These are phyloP conservation scores for Wasmannia auropunctata DNA, from an alignment of 1,140 invertebrate genomes.

Conservation along the genomic window DNA sequence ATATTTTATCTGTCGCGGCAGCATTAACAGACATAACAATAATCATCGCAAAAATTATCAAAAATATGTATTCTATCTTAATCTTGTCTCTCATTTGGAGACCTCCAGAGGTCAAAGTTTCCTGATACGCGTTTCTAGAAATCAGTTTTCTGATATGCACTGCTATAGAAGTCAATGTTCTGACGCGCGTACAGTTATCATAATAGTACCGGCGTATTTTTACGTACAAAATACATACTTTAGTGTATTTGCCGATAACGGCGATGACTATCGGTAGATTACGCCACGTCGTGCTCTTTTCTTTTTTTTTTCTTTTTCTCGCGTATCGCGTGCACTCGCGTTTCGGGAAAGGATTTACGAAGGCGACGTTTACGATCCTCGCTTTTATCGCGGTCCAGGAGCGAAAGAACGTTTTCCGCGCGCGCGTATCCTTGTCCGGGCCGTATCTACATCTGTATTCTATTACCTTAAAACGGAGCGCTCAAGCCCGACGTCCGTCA, in stretches of 20 bases:
- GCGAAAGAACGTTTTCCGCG: background rate
- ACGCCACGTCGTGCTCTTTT: background rate
- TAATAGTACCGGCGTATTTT: background rate
- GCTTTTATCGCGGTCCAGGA: slow-evolving; percentile 3
- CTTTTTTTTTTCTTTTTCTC: background rate
- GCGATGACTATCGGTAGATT: background rate
- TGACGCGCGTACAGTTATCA: background rate
- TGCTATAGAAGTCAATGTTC: too few relatives aligned
- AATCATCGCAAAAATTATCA: background rate
- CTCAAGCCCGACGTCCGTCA: background rate
- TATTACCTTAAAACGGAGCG: slow-evolving; percentile 38
- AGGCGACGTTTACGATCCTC: background rate
- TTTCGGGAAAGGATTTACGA: slow-evolving; percentile 2
- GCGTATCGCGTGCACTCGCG: slow-evolving; percentile 2
- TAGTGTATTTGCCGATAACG: background rate
- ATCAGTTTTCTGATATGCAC: background rate
- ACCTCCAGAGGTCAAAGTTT: background rate
- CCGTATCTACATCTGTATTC: slow-evolving; percentile 35
- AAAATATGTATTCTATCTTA: background rate
- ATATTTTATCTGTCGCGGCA: background rate
- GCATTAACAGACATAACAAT: background rate
- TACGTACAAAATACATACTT: background rate
- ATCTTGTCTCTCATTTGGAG: background rate
- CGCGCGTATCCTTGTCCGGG: background rate
- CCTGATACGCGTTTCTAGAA: too few relatives aligned